phyloP scores from a whole-genome alignment of 2,888 invertebrate species.

The Bruchidius siliquastri region DNA sequence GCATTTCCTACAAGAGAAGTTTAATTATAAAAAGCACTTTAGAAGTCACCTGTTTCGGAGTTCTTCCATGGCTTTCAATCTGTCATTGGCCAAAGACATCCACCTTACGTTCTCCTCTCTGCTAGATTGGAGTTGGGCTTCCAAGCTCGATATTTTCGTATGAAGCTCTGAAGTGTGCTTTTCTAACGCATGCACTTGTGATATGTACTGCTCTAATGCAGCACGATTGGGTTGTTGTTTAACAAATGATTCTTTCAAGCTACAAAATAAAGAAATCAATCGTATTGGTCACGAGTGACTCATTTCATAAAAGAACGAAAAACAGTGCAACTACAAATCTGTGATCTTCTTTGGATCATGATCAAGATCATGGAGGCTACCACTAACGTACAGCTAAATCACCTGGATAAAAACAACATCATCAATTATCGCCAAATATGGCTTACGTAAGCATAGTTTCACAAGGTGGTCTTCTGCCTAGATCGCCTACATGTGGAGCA shows the following conservation, averaged over 20 bases:
- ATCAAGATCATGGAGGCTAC: too few relatives aligned
- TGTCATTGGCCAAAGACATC: conserved; percentile 63
- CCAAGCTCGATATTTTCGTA: conserved; percentile 49
- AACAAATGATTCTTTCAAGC: conserved; percentile 25
- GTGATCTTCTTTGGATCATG: too few relatives aligned
- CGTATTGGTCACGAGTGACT: not conserved
- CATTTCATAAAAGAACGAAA: too few relatives aligned
- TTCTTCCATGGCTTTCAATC: conserved; percentile 61
- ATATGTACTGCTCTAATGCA: conserved; percentile 43
- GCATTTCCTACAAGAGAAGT: too few relatives aligned
- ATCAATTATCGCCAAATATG: too few relatives aligned
- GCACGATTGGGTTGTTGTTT: conserved; percentile 29
- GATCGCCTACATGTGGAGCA: too few relatives aligned
- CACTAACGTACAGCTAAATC: too few relatives aligned
- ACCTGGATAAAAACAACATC: too few relatives aligned
- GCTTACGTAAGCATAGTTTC: too few relatives aligned
- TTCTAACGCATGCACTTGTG: conserved; percentile 52
- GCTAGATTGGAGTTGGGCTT: conserved; percentile 51
- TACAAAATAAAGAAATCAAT: conserved; percentile 11
- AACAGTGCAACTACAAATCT: too few relatives aligned
- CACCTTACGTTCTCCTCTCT: conserved; percentile 58
- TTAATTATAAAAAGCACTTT: not conserved
- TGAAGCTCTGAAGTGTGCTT: conserved; percentile 52
- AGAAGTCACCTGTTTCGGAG: conserved; percentile 39
- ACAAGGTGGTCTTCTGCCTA: too few relatives aligned